Evolutionary conservation across 1,140 invertebrate species (phyloP), one percentile per base, ranked within the genome.

Genomic region (Neotoxoptera formosana): DNA sequence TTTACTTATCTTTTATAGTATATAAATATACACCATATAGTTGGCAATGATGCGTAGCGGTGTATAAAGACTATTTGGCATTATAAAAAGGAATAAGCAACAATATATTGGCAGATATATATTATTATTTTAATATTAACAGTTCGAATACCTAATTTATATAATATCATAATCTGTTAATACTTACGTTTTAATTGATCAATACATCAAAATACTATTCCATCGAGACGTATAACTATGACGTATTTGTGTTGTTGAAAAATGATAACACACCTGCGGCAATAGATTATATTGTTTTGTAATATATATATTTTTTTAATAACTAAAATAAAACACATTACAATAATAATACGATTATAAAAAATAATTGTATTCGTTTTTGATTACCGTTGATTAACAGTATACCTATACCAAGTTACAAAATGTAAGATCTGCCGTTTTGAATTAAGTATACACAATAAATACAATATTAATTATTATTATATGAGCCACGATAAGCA

Each of bases 81-180:
- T 76, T 76, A n/a, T 76, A 17, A n/a, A 76, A 76, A 0, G 14
- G n/a, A 14, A n/a, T 76, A n/a, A 0, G 23, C 30, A n/a, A n/a
- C 51, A 48, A 23, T 76, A 17, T n/a, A 34, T 76, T n/a, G 60
- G n/a, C 30, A 76, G 51, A 17, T 17, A 30, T n/a, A 17, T 67
- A 76, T n/a, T 67, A 67, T 30, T n/a, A 67, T 67, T 67, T 67
- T 11, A 30, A 30, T n/a, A n/a, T 76, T 76, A 76, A n/a, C 14
- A 76, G 60, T 76, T n/a, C n/a, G 30, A 76, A 76, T n/a, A 76
- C 60, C 60, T 76, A n/a, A 76, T 76, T 76, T 76, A 20, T 76
- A n/a, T n/a, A 76, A 17, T 76, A 76, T 76, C n/a, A 76, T 76
- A n/a, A 76, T 34, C 60, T n/a, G 60, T 76, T 76, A n/a, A n/a